Percentiles rank a stretch among this genome's conserved stretches.
phyloP scores from a whole-genome alignment of 2,113 vertebrate species.

The Gopherus evgoodei region DNA sequence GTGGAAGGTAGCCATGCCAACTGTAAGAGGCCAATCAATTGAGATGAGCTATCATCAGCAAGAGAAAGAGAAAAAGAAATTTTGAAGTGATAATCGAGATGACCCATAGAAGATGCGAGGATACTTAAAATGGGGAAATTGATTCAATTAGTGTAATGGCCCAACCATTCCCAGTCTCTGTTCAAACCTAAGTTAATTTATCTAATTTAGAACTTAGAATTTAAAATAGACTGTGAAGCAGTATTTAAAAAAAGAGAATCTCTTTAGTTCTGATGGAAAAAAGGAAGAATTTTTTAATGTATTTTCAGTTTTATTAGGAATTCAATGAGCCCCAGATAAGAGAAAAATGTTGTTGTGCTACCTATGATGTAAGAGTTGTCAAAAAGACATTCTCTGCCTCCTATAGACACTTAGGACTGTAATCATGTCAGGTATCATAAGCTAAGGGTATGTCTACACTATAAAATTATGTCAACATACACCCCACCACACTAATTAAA shows the following conservation, averaged over 20 bases:
- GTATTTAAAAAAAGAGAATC: not conserved
- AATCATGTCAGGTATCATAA: not conserved
- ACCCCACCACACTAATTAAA: not conserved
- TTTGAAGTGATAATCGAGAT: no score
- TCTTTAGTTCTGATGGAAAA: not conserved
- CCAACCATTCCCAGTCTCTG: no score
- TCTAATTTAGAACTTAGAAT: not conserved
- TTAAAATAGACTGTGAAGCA: not conserved
- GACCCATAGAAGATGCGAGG: no score
- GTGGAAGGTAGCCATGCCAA: no score
- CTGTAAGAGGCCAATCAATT: no score
- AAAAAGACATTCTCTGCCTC: not conserved
- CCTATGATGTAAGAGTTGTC: not conserved
- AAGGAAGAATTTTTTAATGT: not conserved
- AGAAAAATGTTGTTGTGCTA: not conserved
- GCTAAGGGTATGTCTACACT: not conserved
- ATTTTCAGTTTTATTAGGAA: not conserved
- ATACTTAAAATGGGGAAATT: no score
- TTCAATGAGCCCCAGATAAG: not conserved
- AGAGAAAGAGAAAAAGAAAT: no score
- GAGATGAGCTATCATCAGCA: no score
- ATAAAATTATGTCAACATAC: not conserved
- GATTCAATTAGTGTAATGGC: no score
- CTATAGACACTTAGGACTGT: not conserved
- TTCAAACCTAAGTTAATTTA: no score